phyloP scores from a whole-genome alignment of 2,113 vertebrate species.

The Austrofundulus limnaeus region DNA sequence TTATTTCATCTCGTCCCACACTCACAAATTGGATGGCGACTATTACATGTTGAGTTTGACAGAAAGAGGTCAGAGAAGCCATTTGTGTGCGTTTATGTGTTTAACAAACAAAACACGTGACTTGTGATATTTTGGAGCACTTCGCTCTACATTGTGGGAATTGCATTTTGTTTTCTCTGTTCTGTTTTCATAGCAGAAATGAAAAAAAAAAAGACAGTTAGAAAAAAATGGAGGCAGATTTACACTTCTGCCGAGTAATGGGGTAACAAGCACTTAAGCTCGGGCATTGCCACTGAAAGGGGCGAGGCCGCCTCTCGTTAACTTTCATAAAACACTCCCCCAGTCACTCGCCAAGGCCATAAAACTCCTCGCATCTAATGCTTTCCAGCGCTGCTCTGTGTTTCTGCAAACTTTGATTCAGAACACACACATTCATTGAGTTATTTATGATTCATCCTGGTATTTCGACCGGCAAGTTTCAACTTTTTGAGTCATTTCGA shows the following conservation, averaged over 20 bases:
- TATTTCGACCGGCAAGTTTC: slow-evolving; percentile 15
- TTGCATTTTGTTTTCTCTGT: slow-evolving; percentile 38
- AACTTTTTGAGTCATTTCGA: slow-evolving; percentile 19
- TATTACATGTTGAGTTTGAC: slow-evolving; percentile 58
- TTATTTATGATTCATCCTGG: slow-evolving; percentile 17
- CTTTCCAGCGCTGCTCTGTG: slow-evolving; percentile 37
- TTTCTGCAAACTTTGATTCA: slow-evolving; percentile 50
- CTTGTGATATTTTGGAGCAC: slow-evolving; percentile 21
- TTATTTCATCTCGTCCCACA: slow-evolving; percentile 38
- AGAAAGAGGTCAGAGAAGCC: slow-evolving; percentile 41
- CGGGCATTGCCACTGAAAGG: slow-evolving; percentile 53
- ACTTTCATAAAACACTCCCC: slow-evolving; percentile 75
- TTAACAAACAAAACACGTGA: slow-evolving; percentile 51
- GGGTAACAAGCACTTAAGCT: slow-evolving; percentile 69
- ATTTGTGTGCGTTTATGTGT: slow-evolving; percentile 31
- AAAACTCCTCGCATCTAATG: slow-evolving; percentile 61
- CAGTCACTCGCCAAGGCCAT: slow-evolving; percentile 59
- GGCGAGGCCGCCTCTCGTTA: slow-evolving; percentile 64
- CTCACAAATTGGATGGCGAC: slow-evolving; percentile 56
- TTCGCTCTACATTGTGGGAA: slow-evolving; percentile 13
- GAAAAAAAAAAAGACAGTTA: slow-evolving; percentile 2
- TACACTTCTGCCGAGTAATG: slow-evolving; percentile 61
- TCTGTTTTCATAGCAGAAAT: slow-evolving; percentile 27
- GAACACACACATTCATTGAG: slow-evolving; percentile 19
- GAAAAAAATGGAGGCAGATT: slow-evolving; percentile 51